Conservation (phyloP, 2,113 vertebrate genomes). For the Noctilio leporinus region DNA sequence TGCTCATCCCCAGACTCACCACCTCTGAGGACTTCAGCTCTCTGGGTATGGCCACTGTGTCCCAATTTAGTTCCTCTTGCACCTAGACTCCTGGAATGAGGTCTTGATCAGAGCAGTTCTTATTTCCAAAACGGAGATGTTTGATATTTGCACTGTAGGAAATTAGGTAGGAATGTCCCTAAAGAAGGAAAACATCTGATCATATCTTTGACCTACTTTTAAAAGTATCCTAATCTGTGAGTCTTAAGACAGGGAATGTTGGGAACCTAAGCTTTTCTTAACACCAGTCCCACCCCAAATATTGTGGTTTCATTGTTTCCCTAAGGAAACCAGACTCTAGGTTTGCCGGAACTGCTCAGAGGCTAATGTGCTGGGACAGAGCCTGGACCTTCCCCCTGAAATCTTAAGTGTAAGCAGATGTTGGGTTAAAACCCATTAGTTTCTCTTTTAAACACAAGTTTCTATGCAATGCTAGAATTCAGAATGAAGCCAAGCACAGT, state of each 20-base stretch:
- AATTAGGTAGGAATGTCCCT: neutral
- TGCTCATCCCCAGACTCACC: neutral
- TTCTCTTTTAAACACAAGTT: neutral
- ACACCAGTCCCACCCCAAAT: neutral
- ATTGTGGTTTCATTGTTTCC: neutral
- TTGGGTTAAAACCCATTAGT: neutral
- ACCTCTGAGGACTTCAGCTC: neutral
- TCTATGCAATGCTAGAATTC: neutral
- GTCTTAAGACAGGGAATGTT: neutral
- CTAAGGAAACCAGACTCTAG: neutral
- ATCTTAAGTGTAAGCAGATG: neutral
- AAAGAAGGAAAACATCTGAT: neutral
- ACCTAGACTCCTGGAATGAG: neutral
- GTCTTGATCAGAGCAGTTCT: neutral
- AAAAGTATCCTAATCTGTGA: neutral
- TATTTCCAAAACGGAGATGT: neutral
- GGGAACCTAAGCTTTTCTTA: neutral
- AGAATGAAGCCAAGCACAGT: neutral
- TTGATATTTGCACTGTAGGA: neutral
- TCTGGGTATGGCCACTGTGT: neutral
- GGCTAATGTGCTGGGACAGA: neutral
- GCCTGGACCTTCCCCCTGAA: neutral
- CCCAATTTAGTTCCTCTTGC: constrained; percentile 44
- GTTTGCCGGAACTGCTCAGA: neutral
- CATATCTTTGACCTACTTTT: neutral